Base-by-base conservation (phyloP, 2,888 invertebrate genomes). In the Drosophila quinaria region DNA sequence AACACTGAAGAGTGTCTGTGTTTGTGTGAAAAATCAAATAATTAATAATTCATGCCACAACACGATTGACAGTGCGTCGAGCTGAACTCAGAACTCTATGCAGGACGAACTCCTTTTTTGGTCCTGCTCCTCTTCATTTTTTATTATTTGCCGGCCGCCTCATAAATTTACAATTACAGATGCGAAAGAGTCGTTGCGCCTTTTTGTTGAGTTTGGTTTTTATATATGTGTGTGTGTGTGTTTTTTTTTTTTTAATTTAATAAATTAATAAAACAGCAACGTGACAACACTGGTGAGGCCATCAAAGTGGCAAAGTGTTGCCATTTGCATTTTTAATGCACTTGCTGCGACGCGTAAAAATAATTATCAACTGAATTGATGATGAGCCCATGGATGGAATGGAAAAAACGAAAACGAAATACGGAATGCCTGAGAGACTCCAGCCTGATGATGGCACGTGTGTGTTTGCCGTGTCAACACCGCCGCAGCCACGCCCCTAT, bases 281-380 rank as follows among this genome's bases (percentile, higher is more conserved):
- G 90, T 85, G 89, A 90, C 84, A 85, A 55, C 55, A 55, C 55
- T 55, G 55, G 55, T 19, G 55, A 55, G 55, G 66, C 71, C 85
- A 90, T 90, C 86, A 86, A 91, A 91, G 89, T 90, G 91, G 90
- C 90, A 86, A 91, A 91, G 89, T 91, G 91, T 90, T 90, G 90
- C 90, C 90, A 89, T 90, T 90, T 89, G 89, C 90, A 91, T 89
- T 91, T 89, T 89, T 89, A 91, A 89, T 89, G 83, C 89, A 89
- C 81, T 81, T 76, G 84, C 80, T 74, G 78, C 78, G 81, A 68
- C 80, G 87, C 87, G 87, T 81, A 90, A 90, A 89, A 89, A 89
- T 91, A 89, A 89, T 91, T 91, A 89, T 90, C 90, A 89, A 81
- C 91, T 77, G 88, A 89, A 91, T 90, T 89, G 88, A 68, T 79